phyloP scores from a whole-genome alignment of 2,888 invertebrate genomes.

The Smittia aterrima region DNA sequence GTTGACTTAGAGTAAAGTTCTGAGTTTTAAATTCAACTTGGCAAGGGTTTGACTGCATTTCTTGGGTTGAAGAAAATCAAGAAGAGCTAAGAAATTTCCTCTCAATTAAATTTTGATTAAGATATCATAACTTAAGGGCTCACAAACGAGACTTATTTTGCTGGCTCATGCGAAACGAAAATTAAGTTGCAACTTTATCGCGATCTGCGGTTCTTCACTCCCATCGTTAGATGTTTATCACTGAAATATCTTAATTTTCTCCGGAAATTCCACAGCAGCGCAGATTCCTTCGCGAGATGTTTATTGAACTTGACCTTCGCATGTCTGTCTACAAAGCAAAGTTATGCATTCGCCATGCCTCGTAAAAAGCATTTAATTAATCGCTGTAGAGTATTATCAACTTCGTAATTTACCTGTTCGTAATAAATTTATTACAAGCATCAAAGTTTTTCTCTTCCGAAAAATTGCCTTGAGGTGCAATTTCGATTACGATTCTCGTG shows the following conservation, averaged over 20 bases:
- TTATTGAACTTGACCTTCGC: constrained; percentile 15
- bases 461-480: neutral
- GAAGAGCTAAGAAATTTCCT: too few species aligned
- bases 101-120: constrained; percentile 23
- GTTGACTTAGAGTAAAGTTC: too few species aligned
- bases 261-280: neutral
- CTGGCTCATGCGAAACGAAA: neutral
- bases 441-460: neutral
- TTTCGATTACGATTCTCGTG: too few species aligned
- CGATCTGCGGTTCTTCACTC: neutral
- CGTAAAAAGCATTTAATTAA: neutral
- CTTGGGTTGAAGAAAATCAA: too few species aligned
- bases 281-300: neutral
- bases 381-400: constrained; percentile 1
- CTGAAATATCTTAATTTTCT: neutral
- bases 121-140: constrained; percentile 10
- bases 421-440: neutral
- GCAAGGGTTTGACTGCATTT: too few species aligned
- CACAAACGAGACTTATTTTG: neutral
- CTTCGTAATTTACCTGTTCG: constrained; percentile 14
- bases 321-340: neutral
- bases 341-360: neutral
- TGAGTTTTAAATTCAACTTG: too few species aligned
- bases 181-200: neutral
- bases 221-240: constrained; percentile 4